Evolutionary conservation across 2,888 invertebrate genomes (phyloP), one percentile per base, ranked within the genome.

Genomic region (Allacma fusca): DNA sequence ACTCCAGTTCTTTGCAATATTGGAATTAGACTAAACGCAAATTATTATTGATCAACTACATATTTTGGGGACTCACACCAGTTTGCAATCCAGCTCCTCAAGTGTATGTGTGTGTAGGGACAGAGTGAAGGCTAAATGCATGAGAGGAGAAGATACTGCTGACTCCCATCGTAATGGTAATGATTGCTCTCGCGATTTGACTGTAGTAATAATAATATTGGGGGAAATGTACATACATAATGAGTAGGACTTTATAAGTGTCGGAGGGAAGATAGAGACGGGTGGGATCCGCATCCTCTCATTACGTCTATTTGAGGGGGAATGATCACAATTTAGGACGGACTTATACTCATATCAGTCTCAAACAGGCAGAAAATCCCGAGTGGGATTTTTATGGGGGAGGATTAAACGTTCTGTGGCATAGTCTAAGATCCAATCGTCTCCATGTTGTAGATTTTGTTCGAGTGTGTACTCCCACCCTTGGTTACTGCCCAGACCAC

Each of bases 351-450:
- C 65, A 57, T 77, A 77, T 77, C 73, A 77, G 77, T 34, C 57
- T 19, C 67, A 68, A 72, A 73, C 77, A 77, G 77, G 68, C 73
- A 73, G 73, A 77, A 72, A 73, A 73, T 77, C 73, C 67, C 34
- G 71, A 73, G 68, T 57, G 29, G 40, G 57, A 69, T 44, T 68
- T 34, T 65, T 65, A 67, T 68, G 26, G 57, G 28, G n/a, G 28
- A 50, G 64, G 71, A 65, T 74, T 74, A 74, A 74, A 74, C 23
- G 64, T 23, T 40, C 2, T n/a, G n/a, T 62, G 7, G 62, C 62
- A 62, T 68, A 1, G 1, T 68, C 28, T 7, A 16, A 65, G 19
- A 26, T 40, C 40, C 68, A 16, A 29, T 68, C 21, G 28, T 29
- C 12, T 21, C 68, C 21, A 28, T 34, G 34, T 43, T 12, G n/a